Evolutionary conservation across 2,888 invertebrate genomes (phyloP), one percentile per base, ranked within the genome.

Genomic region (Tiliacea citrago): DNA sequence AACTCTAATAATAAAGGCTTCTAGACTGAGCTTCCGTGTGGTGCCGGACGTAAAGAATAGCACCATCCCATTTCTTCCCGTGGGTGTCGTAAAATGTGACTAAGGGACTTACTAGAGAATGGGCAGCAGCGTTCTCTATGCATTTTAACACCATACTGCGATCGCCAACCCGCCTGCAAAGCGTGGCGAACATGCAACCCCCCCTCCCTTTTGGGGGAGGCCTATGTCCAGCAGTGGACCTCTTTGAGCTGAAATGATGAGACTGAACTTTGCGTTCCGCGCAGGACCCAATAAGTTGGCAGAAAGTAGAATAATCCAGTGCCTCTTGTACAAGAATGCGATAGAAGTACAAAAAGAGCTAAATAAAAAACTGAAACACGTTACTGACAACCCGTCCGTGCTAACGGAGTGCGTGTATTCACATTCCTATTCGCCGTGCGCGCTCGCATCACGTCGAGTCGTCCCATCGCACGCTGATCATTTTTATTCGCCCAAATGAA

Each of bases 401-500:
- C 75, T 71, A 81, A 70, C 86, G 80, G 61, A 83, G 71, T 78
- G 81, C 72, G 80, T 81, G 74, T 63, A 42, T 81, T 68, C 81
- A 79, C 71, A 81, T 87, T 85, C 81, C 83, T 87, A 85, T 86
- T 85, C 82, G 79, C 45, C 72, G 68, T 82, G 83, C 83, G 80
- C 76, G 83, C 77, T 79, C 77, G 71, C 88, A 73, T 86, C 86
- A 83, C 83, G 82, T 79, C 77, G 81, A 83, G 81, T 80, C 74
- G 83, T 86, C 84, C 86, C 88, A 84, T 87, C 77, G 77, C 85
- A 88, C 86, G 82, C 82, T 87, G 89, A 91, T 92, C 89, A 92
- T 93, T 91, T 92, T 92, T 92, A 91, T 92, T 86, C 90, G 88
- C 89, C 88, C 90, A 93, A 94, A 94, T 93, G 92, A 91, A 92